Evolutionary conservation across 2,113 vertebrate genomes (phyloP), one percentile per base, ranked within the genome.

Genomic region (Elachura formosa): DNA sequence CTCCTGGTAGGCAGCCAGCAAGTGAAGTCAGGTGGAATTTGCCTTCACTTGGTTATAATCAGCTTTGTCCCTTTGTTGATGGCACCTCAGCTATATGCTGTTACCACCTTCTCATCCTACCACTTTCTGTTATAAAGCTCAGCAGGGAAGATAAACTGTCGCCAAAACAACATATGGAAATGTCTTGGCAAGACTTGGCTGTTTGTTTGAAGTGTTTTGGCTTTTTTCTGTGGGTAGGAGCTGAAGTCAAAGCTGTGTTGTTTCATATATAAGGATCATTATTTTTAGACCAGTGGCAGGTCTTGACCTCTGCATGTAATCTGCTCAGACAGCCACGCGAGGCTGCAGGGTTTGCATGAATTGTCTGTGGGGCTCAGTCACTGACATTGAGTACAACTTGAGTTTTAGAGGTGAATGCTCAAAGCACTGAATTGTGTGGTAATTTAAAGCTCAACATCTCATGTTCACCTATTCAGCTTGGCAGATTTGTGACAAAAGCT

Each of bases 251-350:
- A 75, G 82, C 62, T 51, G 6, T 74, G 46, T 90, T 84, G 78
- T 81, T 96, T 88, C 21, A 2, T 64, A 48, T 68, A 46, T 55
- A 75, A 88, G 40, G 40, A 89, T 84, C 74, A 41, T 96, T 97
- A 97, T 97, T 98, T 97, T 98, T 98, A 96, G 96, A 96, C 31
- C 43, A 58, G 58, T 38, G 29, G 67, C 87, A 86, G 84, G 73
- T 88, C 95, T 97, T 94, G 96, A 71, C 89, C 78, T 95, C 89
- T 96, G 79, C 79, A 24, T 51, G 63, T 97, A 97, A 97, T 96
- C 95, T 51, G 55, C 96, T 91, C 76, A 91, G 84, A 92, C 67
- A 86, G 45, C 86, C 78, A 73, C 45, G 56, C 74, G 21, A 81
- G 87, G 93, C 54, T 67, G 87, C 78, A 36, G 28, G 17, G 58